Evolutionary conservation across 2,797 vertebrate species (phyloP).

Genomic region (Miichthys miiuy): DNA sequence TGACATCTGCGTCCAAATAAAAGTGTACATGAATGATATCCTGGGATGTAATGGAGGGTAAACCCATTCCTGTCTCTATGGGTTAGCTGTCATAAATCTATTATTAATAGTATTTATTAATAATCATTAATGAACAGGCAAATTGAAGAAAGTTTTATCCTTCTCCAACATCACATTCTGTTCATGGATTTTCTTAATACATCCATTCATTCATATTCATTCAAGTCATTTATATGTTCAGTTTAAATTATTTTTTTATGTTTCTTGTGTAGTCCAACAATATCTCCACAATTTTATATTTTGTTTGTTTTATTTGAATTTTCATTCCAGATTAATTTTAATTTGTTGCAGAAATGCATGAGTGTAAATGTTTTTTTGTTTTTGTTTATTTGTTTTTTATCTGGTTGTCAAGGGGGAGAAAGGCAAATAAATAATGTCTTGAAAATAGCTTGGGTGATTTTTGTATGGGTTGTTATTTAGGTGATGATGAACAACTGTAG

Average conservation of each 20-base stretch:
- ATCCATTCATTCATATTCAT: neutral
- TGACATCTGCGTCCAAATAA: conserved; percentile 73
- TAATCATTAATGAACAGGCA: conserved; percentile 1
- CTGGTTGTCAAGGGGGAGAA: neutral
- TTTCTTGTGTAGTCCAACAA: neutral
- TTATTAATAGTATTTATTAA: conserved; percentile 17
- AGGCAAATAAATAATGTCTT: neutral
- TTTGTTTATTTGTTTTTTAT: neutral
- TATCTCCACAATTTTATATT: neutral
- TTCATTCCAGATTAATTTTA: neutral
- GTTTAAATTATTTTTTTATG: neutral
- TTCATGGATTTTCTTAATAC: neutral
- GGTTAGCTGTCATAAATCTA: conserved; percentile 18
- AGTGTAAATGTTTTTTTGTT: neutral
- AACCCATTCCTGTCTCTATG: neutral
- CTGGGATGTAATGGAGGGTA: conserved; percentile 20
- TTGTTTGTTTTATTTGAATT: neutral
- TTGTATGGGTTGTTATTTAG: neutral
- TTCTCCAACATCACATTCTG: neutral
- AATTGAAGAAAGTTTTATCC: neutral
- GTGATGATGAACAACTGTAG: neutral
- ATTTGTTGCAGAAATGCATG: neutral
- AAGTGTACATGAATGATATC: conserved; percentile 56
- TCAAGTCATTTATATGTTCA: neutral
- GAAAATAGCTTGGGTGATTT: neutral